Percentiles rank a stretch among this genome's conserved stretches.
These are phyloP conservation scores for Siphamia tubifer DNA, from an alignment of 2,113 vertebrate genomes.

Conservation along the genomic window DNA sequence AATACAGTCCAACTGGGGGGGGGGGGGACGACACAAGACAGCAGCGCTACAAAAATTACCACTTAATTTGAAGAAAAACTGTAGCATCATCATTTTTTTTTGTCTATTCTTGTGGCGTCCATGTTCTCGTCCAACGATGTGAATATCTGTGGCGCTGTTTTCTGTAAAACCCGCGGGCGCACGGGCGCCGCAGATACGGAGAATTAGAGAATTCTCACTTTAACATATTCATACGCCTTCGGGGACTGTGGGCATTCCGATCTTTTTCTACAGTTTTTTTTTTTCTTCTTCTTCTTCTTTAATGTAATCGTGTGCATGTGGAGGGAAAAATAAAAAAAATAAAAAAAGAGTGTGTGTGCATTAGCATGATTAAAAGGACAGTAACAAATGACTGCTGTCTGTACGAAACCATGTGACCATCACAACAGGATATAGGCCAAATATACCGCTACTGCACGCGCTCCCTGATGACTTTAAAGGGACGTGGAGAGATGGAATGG, in stretches of 20 bases:
- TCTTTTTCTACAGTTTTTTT: conserved; percentile 26
- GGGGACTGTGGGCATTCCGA: conserved; percentile 37
- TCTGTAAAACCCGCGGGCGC: conserved; percentile 39
- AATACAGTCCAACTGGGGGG: conserved; percentile 61
- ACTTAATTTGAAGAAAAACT: conserved; percentile 72
- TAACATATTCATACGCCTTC: conserved; percentile 57
- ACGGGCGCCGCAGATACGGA: conserved; percentile 20
- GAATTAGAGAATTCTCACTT: conserved; percentile 49
- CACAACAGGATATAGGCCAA: conserved; percentile 61
- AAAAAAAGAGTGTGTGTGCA: conserved; percentile 34
- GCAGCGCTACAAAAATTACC: conserved; percentile 66
- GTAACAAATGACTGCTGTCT: conserved; percentile 76
- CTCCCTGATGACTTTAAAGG: conserved; percentile 2
- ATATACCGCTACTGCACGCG: conserved; percentile 13
- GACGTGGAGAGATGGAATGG: conserved; percentile 3
- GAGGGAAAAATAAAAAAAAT: background rate
- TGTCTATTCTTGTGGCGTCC: conserved; percentile 6
- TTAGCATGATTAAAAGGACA: conserved; percentile 80
- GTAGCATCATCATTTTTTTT: conserved; percentile 58
- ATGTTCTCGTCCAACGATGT: background rate
- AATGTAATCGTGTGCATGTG: conserved; percentile 22
- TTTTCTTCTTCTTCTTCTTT: conserved; percentile 35
- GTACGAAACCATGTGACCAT: conserved; percentile 66
- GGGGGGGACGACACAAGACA: conserved; percentile 35
- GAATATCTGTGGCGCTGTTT: background rate